Evolutionary conservation across 1,140 invertebrate genomes (phyloP), one percentile per base, ranked within the genome.

Genomic region (Euborellia annulipes): DNA sequence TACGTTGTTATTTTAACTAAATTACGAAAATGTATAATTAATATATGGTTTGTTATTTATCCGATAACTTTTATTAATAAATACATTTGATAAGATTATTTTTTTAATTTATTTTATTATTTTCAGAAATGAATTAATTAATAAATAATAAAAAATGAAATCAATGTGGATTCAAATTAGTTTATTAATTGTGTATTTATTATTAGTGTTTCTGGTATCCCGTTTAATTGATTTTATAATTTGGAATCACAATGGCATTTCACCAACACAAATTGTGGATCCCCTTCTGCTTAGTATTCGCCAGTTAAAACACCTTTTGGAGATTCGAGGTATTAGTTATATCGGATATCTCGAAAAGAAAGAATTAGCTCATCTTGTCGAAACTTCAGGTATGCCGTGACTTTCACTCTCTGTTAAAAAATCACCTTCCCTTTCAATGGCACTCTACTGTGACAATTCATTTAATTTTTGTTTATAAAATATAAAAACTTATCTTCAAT

Each of bases 281-380:
- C 68, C 68, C 0, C 57, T 70, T 19, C 20, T 66, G 1, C 54
- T 71, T 11, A 69, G 66, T 50, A 69, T 71, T 3, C 53, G 61
- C 18, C 65, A 69, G 47, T 52, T 72, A 30, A 72, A 71, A 47
- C 57, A 62, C 3, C 48, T 71, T 14, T 51, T 72, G 11, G 68
- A 71, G 45, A 62, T 60, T 30, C 51, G 70, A 54, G 70, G 70
- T 4, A 59, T 72, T 11, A 67, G 62, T 43, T 70, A 68, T 57
- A 61, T 61, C 23, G 65, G 62, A 20, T 59, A 66, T 37, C 54
- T 71, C 6, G 70, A 72, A 47, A 71, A 71, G 51, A 51, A 61
- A 51, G 68, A 72, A 45, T 57, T 72, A 7, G 60, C 58, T 9
- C 55, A 63, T 19, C 52, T 71, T 7, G 65, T 71, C 1, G 55